A percentile compares a stretch with the other conserved stretches of the same genome.
Conservation (phyloP, 2,888 invertebrate genomes). For the Xestia c-nigrum region DNA sequence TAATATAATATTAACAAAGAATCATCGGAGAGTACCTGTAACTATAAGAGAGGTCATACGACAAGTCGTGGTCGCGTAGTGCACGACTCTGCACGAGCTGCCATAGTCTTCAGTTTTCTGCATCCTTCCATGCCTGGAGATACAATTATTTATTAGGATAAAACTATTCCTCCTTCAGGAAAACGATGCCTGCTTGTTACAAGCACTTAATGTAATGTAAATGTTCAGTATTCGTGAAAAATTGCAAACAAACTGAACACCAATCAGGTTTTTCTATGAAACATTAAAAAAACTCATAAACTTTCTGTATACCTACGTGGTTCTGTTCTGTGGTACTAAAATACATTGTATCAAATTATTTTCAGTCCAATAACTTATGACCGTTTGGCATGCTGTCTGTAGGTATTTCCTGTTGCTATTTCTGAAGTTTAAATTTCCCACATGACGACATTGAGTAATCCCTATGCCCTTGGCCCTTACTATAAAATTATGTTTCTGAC, state of each 20-base stretch:
- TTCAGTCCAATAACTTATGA: constrained; percentile 19
- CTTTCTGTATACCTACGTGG: constrained; percentile 1
- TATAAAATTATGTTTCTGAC: constrained; percentile 24
- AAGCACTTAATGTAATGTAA: too few species aligned
- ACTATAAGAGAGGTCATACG: neutral
- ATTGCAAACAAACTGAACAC: neutral
- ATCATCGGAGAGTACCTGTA: too few species aligned
- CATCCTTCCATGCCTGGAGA: neutral
- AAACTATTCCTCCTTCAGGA: neutral
- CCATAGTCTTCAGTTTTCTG: neutral
- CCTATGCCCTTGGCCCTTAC: constrained; percentile 41
- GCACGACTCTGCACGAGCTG: too few species aligned
- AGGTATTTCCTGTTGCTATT: constrained; percentile 59
- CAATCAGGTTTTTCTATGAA: neutral
- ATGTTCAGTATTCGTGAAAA: neutral
- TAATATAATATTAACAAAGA: too few species aligned
- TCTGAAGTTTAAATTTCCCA: constrained; percentile 23
- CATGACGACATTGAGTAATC: constrained; percentile 25
- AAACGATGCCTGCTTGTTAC: too few species aligned
- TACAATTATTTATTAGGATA: neutral
- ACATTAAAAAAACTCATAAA: neutral
- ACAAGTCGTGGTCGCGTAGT: neutral
- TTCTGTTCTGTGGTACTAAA: constrained; percentile 1
- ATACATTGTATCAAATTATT: constrained; percentile 40
- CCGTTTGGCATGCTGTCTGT: constrained; percentile 30